These are phyloP conservation scores for Pseudomugil gertrudae DNA, from an alignment of 2,797 vertebrate species.

Conservation along the genomic window DNA sequence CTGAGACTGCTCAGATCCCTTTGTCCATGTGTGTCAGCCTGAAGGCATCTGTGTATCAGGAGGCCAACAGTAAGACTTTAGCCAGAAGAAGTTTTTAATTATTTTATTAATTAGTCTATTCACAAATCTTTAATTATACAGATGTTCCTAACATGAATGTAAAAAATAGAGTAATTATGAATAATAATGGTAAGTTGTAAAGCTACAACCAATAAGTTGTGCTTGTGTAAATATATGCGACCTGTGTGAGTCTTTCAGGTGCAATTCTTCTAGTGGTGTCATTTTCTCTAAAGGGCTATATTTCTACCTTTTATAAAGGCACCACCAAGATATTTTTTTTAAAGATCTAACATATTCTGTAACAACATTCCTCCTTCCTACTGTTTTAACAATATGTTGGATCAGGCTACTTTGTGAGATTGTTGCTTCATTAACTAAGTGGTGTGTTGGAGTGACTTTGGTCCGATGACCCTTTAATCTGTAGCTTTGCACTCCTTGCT, in stretches of 20 bases:
- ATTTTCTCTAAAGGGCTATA: background rate
- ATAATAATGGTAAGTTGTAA: no score
- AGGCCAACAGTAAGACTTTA: constrained; percentile 47
- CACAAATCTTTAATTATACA: constrained; percentile 66
- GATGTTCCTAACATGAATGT: no score
- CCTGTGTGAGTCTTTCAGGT: background rate
- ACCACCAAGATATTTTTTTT: background rate
- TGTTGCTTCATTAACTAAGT: background rate
- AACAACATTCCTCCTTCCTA: background rate
- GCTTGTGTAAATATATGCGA: no score
- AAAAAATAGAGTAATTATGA: no score
- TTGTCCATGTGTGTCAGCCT: constrained; percentile 38
- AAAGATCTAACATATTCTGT: background rate
- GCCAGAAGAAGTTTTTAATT: constrained; percentile 27
- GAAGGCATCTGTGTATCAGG: constrained; percentile 22
- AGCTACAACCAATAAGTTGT: no score
- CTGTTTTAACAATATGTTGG: background rate
- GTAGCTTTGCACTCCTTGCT: background rate
- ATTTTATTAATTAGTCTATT: constrained; percentile 31
- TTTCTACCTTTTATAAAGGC: no score
- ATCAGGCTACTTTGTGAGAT: background rate
- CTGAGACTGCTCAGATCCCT: constrained; percentile 57
- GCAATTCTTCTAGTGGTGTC: background rate
- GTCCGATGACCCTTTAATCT: background rate
- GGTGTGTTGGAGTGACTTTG: background rate